These are phyloP conservation scores for Neodiprion virginianus DNA, from an alignment of 1,140 invertebrate species.

Conservation along the genomic window DNA sequence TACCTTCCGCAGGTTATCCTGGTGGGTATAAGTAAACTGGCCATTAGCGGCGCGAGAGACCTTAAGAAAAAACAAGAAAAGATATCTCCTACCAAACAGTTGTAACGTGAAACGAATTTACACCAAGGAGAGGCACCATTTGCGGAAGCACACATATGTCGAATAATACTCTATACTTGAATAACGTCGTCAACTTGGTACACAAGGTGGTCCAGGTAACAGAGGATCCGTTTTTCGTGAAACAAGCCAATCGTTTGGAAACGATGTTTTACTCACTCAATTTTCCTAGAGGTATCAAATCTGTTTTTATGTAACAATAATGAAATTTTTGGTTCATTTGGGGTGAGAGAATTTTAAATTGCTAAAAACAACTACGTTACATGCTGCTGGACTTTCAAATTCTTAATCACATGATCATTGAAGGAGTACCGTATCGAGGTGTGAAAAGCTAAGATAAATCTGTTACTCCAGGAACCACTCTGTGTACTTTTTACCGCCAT, in stretches of 20 bases:
- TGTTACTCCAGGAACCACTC: neutral
- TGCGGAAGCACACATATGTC: conserved; percentile 42
- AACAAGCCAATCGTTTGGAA: neutral
- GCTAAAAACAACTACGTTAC: too few relatives aligned
- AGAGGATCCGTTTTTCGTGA: neutral
- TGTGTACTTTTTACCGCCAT: neutral
- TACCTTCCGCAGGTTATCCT: conserved; percentile 63
- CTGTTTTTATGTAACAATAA: too few relatives aligned
- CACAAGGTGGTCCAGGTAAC: neutral
- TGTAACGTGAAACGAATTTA: conserved; percentile 37
- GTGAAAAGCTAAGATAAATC: neutral
- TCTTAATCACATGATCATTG: too few relatives aligned
- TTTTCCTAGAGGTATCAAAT: too few relatives aligned
- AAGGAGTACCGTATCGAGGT: too few relatives aligned
- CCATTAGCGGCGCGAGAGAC: conserved; percentile 59
- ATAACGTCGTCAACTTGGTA: neutral
- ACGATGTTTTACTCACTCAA: neutral
- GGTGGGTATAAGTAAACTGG: conserved; percentile 63
- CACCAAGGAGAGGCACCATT: conserved; percentile 41
- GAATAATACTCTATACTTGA: neutral
- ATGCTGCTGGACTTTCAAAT: too few relatives aligned
- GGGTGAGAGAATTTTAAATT: too few relatives aligned
- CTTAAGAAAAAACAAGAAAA: conserved; percentile 60
- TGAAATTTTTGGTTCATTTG: too few relatives aligned
- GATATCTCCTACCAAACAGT: conserved; percentile 51